Base-by-base conservation (phyloP, 2,797 vertebrate genomes). In the Toxotes lorentzi region DNA sequence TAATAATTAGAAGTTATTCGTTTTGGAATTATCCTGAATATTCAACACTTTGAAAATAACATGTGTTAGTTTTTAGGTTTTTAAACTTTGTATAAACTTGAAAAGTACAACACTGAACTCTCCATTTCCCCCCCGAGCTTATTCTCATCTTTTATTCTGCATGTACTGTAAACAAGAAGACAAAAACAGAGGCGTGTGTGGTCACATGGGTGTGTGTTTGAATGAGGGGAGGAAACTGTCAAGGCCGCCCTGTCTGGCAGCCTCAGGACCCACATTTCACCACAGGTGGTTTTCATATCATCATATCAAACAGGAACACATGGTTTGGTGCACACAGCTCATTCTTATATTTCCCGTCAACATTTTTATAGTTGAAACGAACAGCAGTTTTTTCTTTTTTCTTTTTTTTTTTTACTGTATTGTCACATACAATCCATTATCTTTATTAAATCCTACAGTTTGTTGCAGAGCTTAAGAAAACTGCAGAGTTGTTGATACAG, bases 171-270 rank as follows among this genome's bases (percentile, higher is more conserved):
- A 54, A 62, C 40, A 23, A 13, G 21, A 21, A 47, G 10, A 10
- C 24, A 32, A 34, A 14, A 35, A 27, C 5, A 16, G 23, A n/a
- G 1, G 32, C 23, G 24, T 62, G 32, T 5, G n/a, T 56, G 40
- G 24, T 38, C 11, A n/a, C 50, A 14, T 65, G 41, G 14, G 61
- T 48, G 32, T 67, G 54, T 73, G 63, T 73, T 51, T 61, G 30
- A 67, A 56, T 16, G 34, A 41, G 27, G 61, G 70, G 45, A 78
- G 51, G 65, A 21, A 70, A 40, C 69, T 19, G 23, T 70, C 72
- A 72, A 71, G 76, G 76, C 57, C 76, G 4, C 41, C 3, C 53
- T 34, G 27, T 24, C 34, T 2, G 2, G 54, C 50, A 51, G 80
- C 66, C 66, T 63, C 77, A 57, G 62, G 51, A 67, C 38, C 30